These are phyloP conservation scores for Rynchops niger DNA, from an alignment of 2,113 vertebrate species.

Conservation along the genomic window DNA sequence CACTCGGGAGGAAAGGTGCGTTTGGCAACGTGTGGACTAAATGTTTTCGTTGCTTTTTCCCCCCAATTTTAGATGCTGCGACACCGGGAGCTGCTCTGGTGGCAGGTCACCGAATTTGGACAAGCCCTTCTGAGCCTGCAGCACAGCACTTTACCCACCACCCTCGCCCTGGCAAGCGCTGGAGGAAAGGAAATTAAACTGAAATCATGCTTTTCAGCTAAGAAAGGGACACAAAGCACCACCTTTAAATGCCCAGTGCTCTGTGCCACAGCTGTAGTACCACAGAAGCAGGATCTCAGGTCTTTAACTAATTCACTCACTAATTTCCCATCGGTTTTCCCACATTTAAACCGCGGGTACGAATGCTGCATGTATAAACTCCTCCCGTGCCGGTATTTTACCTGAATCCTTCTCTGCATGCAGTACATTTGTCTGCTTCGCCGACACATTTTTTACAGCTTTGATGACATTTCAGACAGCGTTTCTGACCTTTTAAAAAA, in stretches of 20 bases:
- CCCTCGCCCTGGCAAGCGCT: not conserved
- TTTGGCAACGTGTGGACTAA: not conserved
- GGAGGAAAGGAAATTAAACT: not conserved
- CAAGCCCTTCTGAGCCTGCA: not conserved
- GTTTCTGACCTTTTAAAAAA: slow-evolving; percentile 80
- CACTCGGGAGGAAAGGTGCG: accelerated
- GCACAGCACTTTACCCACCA: not conserved
- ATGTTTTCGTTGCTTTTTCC: not conserved
- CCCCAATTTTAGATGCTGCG: not conserved
- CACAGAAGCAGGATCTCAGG: not conserved
- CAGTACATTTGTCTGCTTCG: slow-evolving; percentile 81
- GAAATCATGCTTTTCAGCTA: not conserved
- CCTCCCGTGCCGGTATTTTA: slow-evolving; percentile 9
- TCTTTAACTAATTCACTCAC: not conserved
- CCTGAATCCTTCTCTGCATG: slow-evolving; percentile 89
- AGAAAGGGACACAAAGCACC: not conserved
- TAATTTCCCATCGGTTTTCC: not conserved
- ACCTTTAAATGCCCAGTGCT: not conserved
- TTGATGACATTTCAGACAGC: slow-evolving; percentile 84
- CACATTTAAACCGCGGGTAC: not conserved
- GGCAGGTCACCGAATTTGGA: not conserved
- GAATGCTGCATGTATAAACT: not conserved
- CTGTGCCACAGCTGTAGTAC: not conserved
- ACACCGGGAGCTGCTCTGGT: accelerated
- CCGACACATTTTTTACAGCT: slow-evolving; percentile 82